phyloP scores from a whole-genome alignment of 2,797 vertebrate species.

The Kryptopterus vitreolus region DNA sequence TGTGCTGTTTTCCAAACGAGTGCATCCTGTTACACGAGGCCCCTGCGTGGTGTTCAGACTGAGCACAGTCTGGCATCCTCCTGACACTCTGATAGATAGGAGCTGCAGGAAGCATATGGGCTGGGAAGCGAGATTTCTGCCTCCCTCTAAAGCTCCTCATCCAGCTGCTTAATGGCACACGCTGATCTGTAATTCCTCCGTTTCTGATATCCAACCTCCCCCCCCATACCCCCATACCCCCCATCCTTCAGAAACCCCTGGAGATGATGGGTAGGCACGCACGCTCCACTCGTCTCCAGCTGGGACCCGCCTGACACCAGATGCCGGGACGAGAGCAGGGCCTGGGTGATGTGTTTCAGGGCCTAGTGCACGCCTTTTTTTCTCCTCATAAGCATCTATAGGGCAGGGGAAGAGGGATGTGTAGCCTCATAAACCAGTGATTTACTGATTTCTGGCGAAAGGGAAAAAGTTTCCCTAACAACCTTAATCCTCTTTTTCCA shows the following conservation, averaged over 20 bases:
- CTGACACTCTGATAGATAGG: slow-evolving; percentile 73
- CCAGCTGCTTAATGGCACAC: slow-evolving; percentile 59
- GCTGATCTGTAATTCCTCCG: slow-evolving; percentile 45
- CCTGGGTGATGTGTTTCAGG: slow-evolving; percentile 29
- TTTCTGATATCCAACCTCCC: slow-evolving; percentile 37
- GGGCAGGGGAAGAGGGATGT: background rate
- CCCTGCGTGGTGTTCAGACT: slow-evolving; percentile 63
- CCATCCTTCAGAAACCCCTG: slow-evolving; percentile 37
- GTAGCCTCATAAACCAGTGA: slow-evolving; percentile 21
- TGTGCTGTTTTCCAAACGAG: slow-evolving; percentile 66
- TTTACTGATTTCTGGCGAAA: slow-evolving; percentile 16
- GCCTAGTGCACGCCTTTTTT: slow-evolving; percentile 29
- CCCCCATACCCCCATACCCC: slow-evolving; percentile 2
- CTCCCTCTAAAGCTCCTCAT: slow-evolving; percentile 60
- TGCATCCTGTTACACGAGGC: slow-evolving; percentile 66
- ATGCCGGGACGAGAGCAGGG: slow-evolving; percentile 40
- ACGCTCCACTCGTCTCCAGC: slow-evolving; percentile 45
- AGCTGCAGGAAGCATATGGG: slow-evolving; percentile 72
- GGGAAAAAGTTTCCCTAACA: slow-evolving; percentile 31
- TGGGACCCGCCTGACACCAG: slow-evolving; percentile 45
- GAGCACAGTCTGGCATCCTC: slow-evolving; percentile 64
- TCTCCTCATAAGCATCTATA: slow-evolving; percentile 17
- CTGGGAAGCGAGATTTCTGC: slow-evolving; percentile 65
- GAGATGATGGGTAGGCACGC: slow-evolving; percentile 35
- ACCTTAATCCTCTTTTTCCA: slow-evolving; percentile 12